A percentile compares a stretch with the other conserved stretches of the same genome.
Evolutionary conservation across 2,888 invertebrate species (phyloP).

Genomic region (Rhynchonema sp.): DNA sequence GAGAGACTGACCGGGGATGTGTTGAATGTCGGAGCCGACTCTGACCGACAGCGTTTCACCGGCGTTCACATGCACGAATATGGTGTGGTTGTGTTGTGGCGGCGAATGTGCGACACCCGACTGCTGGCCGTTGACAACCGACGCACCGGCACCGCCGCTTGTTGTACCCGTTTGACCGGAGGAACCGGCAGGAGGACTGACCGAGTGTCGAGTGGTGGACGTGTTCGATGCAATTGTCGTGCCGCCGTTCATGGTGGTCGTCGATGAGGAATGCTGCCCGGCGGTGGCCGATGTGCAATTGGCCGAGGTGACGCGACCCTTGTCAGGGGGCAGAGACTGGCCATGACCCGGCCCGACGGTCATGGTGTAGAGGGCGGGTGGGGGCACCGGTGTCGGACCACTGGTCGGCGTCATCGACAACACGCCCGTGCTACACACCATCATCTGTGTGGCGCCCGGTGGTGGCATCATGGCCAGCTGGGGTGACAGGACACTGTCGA

Average conservation of each 20-base stretch:
- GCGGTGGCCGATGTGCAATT: neutral
- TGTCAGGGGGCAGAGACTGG: neutral
- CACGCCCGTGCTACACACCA: neutral
- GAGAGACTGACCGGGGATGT: constrained; percentile 47
- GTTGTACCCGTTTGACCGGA: neutral
- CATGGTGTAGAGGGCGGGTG: neutral
- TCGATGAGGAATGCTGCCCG: neutral
- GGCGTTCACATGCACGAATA: constrained; percentile 34
- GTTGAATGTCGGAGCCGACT: constrained; percentile 48
- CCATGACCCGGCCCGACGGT: neutral
- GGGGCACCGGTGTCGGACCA: neutral
- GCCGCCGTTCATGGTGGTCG: neutral
- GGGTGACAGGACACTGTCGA: neutral
- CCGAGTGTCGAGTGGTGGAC: neutral
- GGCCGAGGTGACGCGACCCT: neutral
- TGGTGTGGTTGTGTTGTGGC: neutral
- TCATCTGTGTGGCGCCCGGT: neutral
- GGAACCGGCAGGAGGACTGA: neutral
- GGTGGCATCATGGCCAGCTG: neutral
- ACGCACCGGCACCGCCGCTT: neutral
- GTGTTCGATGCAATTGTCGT: neutral
- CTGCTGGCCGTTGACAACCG: neutral
- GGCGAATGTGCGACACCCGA: neutral
- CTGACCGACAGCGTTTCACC: constrained; percentile 56
- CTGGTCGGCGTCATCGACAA: neutral